Conservation (phyloP, 2,888 invertebrate species). For the Gandaritis pyraliata region DNA sequence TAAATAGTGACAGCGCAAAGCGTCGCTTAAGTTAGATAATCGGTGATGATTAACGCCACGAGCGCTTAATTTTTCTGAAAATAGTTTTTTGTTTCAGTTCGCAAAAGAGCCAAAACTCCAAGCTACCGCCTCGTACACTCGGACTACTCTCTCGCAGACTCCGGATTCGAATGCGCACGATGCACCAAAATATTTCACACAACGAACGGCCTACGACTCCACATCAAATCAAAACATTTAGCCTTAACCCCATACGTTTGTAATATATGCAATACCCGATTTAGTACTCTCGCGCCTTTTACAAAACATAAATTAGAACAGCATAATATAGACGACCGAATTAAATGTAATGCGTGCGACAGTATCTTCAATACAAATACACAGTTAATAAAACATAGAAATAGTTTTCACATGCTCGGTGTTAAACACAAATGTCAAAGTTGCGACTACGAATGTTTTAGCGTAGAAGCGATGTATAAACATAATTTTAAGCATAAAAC, state of each 20-base stretch:
- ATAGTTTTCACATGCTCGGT: slow-evolving; percentile 30
- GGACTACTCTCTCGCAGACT: slow-evolving; percentile 3
- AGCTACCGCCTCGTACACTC: slow-evolving; percentile 3
- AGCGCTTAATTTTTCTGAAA: no score
- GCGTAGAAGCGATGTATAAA: slow-evolving; percentile 16
- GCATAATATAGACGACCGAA: slow-evolving; percentile 46
- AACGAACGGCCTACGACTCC: slow-evolving; percentile 5
- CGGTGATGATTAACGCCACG: no score
- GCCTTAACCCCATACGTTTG: slow-evolving; percentile 8
- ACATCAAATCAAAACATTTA: slow-evolving; percentile 13
- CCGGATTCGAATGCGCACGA: slow-evolving; percentile 12
- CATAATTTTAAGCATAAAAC: slow-evolving; percentile 61
- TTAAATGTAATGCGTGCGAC: slow-evolving; percentile 43
- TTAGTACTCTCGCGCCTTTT: slow-evolving; percentile 2
- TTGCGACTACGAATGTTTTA: slow-evolving; percentile 27
- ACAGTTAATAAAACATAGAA: slow-evolving; percentile 9
- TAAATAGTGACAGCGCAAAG: no score
- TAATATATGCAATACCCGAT: neutral
- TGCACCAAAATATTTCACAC: slow-evolving; percentile 10
- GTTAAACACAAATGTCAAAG: slow-evolving; percentile 34
- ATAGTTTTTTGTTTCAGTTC: slow-evolving; percentile 5
- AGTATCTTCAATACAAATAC: slow-evolving; percentile 36
- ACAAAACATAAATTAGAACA: slow-evolving; percentile 40
- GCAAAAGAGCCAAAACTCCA: slow-evolving; percentile 7
- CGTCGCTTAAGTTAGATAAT: no score